Evolutionary conservation across 2,113 vertebrate genomes (phyloP).

Genomic region (Atractosteus spatula): DNA sequence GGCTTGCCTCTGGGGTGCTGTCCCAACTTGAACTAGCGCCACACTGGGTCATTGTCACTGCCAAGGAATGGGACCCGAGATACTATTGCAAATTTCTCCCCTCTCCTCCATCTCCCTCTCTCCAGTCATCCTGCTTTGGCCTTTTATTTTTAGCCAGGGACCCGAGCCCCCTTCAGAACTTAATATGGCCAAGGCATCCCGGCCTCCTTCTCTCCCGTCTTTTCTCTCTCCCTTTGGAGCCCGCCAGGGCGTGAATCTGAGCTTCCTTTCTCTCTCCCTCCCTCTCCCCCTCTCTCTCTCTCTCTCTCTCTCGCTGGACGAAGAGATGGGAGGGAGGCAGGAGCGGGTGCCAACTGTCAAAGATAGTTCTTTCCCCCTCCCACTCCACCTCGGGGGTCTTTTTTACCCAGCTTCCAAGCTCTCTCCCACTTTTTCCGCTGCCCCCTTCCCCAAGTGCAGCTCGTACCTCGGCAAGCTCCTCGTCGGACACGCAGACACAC

Average conservation of each 20-base stretch:
- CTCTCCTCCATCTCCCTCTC: constrained; percentile 30
- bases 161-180: constrained; percentile 51
- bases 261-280: constrained; percentile 18
- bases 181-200: constrained; percentile 63
- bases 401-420: constrained; percentile 31
- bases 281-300: constrained; percentile 13
- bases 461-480: constrained; percentile 5
- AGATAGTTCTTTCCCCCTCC: constrained; percentile 19
- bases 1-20: too few species aligned
- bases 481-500: constrained; percentile 29
- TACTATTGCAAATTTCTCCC: constrained; percentile 13
- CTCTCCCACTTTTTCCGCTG: constrained; percentile 34
- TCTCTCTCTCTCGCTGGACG: constrained; percentile 9
- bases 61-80: too few species aligned
- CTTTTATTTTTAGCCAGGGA: constrained; percentile 64
- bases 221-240: constrained; percentile 28
- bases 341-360: constrained; percentile 51
- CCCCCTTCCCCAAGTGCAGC: constrained; percentile 17
- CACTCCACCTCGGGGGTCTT: neutral
- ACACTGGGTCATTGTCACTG: too few species aligned
- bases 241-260: constrained; percentile 24
- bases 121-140: constrained; percentile 33
- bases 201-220: constrained; percentile 28
- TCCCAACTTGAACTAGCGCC: too few species aligned
- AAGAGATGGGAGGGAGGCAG: constrained; percentile 11